Percentiles rank a stretch among this genome's conserved stretches.
These are phyloP conservation scores for Chromis chromis DNA, from an alignment of 2,797 vertebrate species.

Conservation along the genomic window DNA sequence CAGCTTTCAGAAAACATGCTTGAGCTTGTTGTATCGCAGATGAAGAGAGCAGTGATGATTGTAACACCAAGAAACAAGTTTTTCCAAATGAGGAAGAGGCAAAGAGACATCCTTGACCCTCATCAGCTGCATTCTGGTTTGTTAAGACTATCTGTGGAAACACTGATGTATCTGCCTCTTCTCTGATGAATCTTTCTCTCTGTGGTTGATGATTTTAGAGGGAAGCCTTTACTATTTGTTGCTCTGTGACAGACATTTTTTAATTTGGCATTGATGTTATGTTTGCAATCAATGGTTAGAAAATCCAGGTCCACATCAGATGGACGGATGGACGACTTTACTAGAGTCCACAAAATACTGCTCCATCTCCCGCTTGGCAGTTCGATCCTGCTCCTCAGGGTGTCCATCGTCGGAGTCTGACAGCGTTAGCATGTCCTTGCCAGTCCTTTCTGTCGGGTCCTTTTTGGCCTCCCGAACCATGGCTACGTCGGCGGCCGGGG, in stretches of 20 bases:
- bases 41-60: slow-evolving; percentile 62
- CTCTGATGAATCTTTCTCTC: neutral
- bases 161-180: neutral
- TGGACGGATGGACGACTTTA: no score
- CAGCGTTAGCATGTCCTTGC: no score
- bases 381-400: no score
- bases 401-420: no score
- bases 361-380: no score
- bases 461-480: no score
- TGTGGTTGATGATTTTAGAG: slow-evolving; percentile 2
- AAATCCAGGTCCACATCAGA: neutral
- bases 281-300: neutral
- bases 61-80: slow-evolving; percentile 35
- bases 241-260: neutral
- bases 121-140: slow-evolving; percentile 25
- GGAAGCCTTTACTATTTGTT: neutral
- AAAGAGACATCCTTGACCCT: slow-evolving; percentile 28
- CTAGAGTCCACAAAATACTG: no score
- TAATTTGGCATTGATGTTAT: neutral
- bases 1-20: slow-evolving; percentile 57
- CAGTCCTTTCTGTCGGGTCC: no score
- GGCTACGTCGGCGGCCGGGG: no score
- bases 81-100: slow-evolving; percentile 27
- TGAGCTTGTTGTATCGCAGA: slow-evolving; percentile 57
- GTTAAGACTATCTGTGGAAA: slow-evolving; percentile 14